Conservation (phyloP, 2,797 vertebrate species). For the Arvicola amphibius region DNA sequence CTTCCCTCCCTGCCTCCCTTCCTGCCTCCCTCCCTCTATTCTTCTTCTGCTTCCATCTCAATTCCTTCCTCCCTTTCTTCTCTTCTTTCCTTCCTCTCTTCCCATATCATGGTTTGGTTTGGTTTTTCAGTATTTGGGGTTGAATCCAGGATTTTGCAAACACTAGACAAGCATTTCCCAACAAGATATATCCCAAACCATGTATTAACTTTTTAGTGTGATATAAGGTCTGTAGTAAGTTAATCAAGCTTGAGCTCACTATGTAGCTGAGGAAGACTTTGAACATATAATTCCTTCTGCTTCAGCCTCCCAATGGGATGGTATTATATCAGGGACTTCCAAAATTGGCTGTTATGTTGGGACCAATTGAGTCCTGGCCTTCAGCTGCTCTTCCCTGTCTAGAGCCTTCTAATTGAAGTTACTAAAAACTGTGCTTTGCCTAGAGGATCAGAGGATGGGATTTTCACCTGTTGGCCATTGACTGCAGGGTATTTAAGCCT, state of each 20-base stretch:
- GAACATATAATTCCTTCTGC: neutral
- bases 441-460: no score
- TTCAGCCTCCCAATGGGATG: neutral
- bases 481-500: no score
- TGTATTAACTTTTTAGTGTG: neutral
- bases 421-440: no score
- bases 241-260: neutral
- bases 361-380: no score
- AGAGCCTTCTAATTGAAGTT: no score
- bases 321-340: neutral
- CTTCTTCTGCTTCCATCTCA: neutral
- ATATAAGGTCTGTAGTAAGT: neutral
- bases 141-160: neutral
- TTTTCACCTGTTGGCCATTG: no score
- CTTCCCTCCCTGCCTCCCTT: rapidly evolving
- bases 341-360: no score
- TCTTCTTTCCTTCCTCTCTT: neutral
- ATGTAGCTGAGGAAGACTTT: neutral
- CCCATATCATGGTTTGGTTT: neutral
- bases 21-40: neutral
- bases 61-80: neutral
- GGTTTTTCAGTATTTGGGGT: neutral
- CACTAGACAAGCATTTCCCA: neutral
- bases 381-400: no score
- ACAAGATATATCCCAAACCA: neutral